Conservation (phyloP, 2,888 invertebrate species). For the Athalia rosae region DNA sequence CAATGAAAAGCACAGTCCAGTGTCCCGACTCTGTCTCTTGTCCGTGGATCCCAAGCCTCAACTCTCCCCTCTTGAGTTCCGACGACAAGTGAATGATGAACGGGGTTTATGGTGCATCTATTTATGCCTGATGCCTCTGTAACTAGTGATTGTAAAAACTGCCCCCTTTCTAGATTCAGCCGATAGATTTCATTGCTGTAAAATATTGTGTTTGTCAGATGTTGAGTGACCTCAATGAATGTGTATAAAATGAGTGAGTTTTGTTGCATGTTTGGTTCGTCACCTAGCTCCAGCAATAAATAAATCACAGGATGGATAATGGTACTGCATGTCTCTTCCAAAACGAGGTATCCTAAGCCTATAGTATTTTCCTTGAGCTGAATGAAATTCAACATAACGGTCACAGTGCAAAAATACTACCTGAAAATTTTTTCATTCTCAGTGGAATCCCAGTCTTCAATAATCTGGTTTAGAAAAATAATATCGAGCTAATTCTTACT, state of each 20-base stretch:
- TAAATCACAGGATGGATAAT: constrained; percentile 92
- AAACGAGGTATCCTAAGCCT: constrained; percentile 94
- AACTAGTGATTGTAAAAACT: constrained; percentile 90
- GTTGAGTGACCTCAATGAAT: neutral
- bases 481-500: constrained; percentile 74
- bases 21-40: constrained; percentile 83
- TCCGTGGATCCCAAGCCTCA: constrained; percentile 97
- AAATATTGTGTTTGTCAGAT: constrained; percentile 36
- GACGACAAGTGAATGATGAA: constrained; percentile 89
- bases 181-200: constrained; percentile 91
- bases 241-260: neutral
- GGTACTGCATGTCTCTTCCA: constrained; percentile 95
- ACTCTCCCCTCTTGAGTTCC: constrained; percentile 94
- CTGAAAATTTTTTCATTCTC: constrained; percentile 63
- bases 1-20: constrained; percentile 88
- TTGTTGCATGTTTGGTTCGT: neutral
- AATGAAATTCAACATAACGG: constrained; percentile 96
- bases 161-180: constrained; percentile 95
- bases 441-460: neutral
- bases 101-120: constrained; percentile 89
- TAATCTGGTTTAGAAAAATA: constrained; percentile 1
- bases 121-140: constrained; percentile 87
- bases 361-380: constrained; percentile 93
- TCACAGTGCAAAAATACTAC: constrained; percentile 92
- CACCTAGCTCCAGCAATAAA: constrained; percentile 93